Base-by-base conservation (phyloP, 2,797 vertebrate species). In the Coluber constrictor region DNA sequence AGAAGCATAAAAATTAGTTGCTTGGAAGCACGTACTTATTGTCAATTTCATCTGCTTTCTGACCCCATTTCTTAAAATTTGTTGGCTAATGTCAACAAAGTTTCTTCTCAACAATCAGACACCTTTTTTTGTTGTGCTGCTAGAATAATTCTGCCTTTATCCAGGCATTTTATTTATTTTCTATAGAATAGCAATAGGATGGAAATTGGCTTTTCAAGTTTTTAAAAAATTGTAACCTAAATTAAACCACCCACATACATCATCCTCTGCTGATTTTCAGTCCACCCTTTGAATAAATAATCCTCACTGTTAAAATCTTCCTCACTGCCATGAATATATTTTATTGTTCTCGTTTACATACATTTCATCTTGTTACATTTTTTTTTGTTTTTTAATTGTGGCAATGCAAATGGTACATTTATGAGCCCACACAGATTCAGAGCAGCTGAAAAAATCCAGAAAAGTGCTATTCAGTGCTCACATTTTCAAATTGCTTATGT, bases 311-410 rank as follows among this genome's bases (percentile, higher is more conserved):
- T 96, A 93, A 95, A 94, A 83, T 94, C 94, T 88, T 90, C 89
- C 94, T 70, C 61, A 87, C 95, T 95, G 92, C 88, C 43, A 93
- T 95, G 92, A 96, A 95, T 90, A 92, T 87, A 94, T 88, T 94
- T 96, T 95, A 93, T 95, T 96, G 92, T 91, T 96, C 94, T 95
- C 95, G 90, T 93, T 97, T 96, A 95, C 91, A 94, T 95, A 95
- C 93, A 92, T 83, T 83, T 83, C 20, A 10, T 93, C 86, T 96
- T 94, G 83, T 94, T 95, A 51, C 16, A 74, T 27, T 74, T 87
- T 54, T 54, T 86, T 55, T 63, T 32, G n/a, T 27, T 54, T 79
- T 56, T 89, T 96, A 95, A 93, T 96, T 90, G 87, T 94, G 96
- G 92, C 94, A 95, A 94, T 91, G 63, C 92, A 93, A 94, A 96